Percentiles rank a stretch among this genome's conserved stretches.
phyloP scores from a whole-genome alignment of 2,113 vertebrate genomes.

The Hippocampus mohnikei region DNA sequence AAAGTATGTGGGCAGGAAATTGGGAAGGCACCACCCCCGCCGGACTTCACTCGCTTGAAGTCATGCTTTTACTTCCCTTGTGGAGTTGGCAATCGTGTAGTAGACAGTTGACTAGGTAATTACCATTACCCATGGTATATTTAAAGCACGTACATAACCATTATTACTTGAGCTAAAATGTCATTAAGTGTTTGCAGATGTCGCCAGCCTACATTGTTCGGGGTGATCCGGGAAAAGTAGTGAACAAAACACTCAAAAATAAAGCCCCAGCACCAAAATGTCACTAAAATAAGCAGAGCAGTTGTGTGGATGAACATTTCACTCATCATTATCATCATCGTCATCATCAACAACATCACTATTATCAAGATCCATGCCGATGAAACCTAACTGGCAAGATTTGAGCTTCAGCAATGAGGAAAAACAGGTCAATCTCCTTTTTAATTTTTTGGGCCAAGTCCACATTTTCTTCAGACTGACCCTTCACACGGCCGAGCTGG shows the following conservation, averaged over 20 bases:
- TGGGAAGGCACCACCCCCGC: not conserved
- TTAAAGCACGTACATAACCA: slow-evolving; percentile 15
- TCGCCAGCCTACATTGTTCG: slow-evolving; percentile 34
- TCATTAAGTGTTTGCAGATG: slow-evolving; percentile 3
- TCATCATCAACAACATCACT: slow-evolving; percentile 7
- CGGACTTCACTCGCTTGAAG: not conserved
- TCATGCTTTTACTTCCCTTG: not conserved
- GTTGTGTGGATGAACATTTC: slow-evolving; percentile 35
- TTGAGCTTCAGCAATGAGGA: not conserved
- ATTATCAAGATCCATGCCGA: slow-evolving; percentile 12
- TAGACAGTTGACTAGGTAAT: slow-evolving; percentile 6
- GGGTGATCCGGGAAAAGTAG: slow-evolving; percentile 13
- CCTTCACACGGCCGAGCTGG: slow-evolving; percentile 85
- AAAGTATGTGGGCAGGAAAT: not conserved
- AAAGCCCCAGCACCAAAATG: slow-evolving; percentile 44
- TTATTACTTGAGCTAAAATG: slow-evolving; percentile 16
- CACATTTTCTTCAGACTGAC: slow-evolving; percentile 7
- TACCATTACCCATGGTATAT: slow-evolving; percentile 11
- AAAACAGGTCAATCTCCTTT: slow-evolving; percentile 8
- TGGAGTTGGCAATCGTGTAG: not conserved
- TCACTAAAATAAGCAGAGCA: slow-evolving; percentile 29
- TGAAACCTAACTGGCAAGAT: slow-evolving; percentile 33
- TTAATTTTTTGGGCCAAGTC: slow-evolving; percentile 11
- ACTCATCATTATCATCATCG: not conserved
- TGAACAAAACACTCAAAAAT: slow-evolving; percentile 17